phyloP scores from a whole-genome alignment of 2,797 vertebrate genomes.

The Sebastes taczanowskii region DNA sequence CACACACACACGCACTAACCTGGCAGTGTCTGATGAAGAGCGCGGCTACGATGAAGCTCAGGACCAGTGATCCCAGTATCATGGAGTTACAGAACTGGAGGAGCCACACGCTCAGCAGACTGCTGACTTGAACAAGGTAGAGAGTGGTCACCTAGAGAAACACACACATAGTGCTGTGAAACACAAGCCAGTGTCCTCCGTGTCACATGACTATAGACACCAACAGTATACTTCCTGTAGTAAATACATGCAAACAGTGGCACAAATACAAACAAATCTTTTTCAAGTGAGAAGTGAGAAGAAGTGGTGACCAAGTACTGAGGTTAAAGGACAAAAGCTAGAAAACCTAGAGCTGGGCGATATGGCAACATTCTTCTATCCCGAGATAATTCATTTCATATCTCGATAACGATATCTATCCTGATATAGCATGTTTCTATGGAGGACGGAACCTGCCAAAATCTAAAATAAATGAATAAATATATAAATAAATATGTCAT shows the following conservation, averaged over 20 bases:
- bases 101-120: conserved; percentile 90
- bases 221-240: not conserved
- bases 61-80: conserved; percentile 92
- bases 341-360: not conserved
- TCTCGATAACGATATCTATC: no score
- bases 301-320: accelerated
- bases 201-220: not conserved
- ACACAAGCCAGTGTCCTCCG: not conserved
- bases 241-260: not conserved
- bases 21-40: conserved; percentile 89
- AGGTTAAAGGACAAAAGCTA: not conserved
- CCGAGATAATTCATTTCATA: no score
- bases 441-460: no score
- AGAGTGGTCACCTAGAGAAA: conserved; percentile 84
- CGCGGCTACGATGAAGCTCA: conserved; percentile 92
- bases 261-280: not conserved
- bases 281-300: not conserved
- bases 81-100: conserved; percentile 98
- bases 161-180: not conserved
- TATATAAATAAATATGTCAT: no score
- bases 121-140: conserved; percentile 87
- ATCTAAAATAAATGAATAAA: no score
- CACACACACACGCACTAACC: conserved; percentile 73
- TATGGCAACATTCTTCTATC: no score
- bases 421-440: no score